A percentile compares a stretch with the other conserved stretches of the same genome.
Evolutionary conservation across 2,797 vertebrate species (phyloP).

Genomic region (Echiichthys vipera): DNA sequence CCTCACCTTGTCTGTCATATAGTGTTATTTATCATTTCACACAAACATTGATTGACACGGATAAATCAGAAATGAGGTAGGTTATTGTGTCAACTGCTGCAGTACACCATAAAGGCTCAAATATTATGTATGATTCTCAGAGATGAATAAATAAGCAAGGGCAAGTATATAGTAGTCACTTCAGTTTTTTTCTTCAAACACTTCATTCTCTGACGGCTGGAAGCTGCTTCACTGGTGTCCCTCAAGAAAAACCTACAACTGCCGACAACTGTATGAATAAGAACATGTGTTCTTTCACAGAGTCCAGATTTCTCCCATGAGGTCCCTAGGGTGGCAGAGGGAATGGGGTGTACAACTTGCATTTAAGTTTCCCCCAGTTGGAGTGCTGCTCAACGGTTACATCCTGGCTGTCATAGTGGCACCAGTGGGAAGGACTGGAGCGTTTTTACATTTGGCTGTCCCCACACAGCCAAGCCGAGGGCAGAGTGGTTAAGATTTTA

Average conservation of each 20-base stretch:
- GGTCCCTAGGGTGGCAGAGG: constrained; percentile 17
- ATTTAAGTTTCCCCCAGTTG: constrained; percentile 55
- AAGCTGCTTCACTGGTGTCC: constrained; percentile 19
- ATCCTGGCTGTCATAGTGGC: constrained; percentile 46
- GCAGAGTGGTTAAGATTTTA: constrained; percentile 33
- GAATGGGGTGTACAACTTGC: constrained; percentile 22
- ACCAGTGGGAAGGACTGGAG: constrained; percentile 25
- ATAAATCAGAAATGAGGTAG: constrained; percentile 18
- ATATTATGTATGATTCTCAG: constrained; percentile 17
- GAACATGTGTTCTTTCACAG: constrained; percentile 32
- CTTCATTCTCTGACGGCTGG: constrained; percentile 17
- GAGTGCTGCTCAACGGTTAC: constrained; percentile 43
- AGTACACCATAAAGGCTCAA: constrained; percentile 1
- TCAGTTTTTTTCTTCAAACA: neutral
- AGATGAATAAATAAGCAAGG: constrained; percentile 14
- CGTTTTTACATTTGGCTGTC: constrained; percentile 46
- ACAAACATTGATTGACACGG: constrained; percentile 27
- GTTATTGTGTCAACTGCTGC: constrained; percentile 21
- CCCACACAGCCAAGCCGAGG: constrained; percentile 13
- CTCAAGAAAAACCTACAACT: constrained; percentile 27
- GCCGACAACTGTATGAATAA: constrained; percentile 42
- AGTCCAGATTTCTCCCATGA: constrained; percentile 41
- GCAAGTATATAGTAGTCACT: constrained; percentile 7
- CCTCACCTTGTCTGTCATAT: constrained; percentile 8
- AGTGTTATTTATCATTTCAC: constrained; percentile 25